Evolutionary conservation across 37 sponge, comb jelly and placozoan genomes (phyloP), one percentile per base, ranked within the genome.

Genomic region (Eunapius fragilis): DNA sequence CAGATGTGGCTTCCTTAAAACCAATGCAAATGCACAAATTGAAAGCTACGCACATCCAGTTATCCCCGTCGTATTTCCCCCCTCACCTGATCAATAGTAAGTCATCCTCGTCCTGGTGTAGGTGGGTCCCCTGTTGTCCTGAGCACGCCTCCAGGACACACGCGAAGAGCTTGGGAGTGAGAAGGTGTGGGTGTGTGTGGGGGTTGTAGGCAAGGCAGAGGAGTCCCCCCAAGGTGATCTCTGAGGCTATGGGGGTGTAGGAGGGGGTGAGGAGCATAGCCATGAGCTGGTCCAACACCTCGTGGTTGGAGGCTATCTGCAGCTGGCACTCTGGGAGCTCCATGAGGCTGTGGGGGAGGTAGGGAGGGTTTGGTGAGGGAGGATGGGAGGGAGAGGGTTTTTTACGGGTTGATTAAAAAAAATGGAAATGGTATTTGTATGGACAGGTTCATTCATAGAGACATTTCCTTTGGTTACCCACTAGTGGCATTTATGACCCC

Each of bases 261-360:
- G 84, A 72, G 0, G 78, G 48, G 19, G 79, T 76, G 25, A 70
- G 69, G 79, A 89, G 69, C 23, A 68, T 69, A 10, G 79, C 82
- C 32, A 83, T 26, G 7, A 89, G 47, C 50, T 83, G 82, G 13
- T 77, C 47, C 77, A 83, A 25, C 27, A 89, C 74, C 23, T 27
- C 22, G 33, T 78, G 14, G 24, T 70, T 58, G 14, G 84, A 83
- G 22, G 84, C 84, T 49, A 89, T 83, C 77, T 70, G 58, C 70
- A 89, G n/a, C 4, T 79, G 84, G 45, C 89, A 89, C 38, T 89
- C 77, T 22, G 89, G 84, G 32, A 89, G 25, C 58, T 83, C 89
- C 1, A 19, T 17, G 58, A 58, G 58, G 58, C 58, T 85, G 70
- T 4, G 58, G 2, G 58, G 14, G 58, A 2, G 22, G 14, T 12